Evolutionary conservation across 2,888 invertebrate species (phyloP).

Genomic region (Synanthedon tipuliformis): DNA sequence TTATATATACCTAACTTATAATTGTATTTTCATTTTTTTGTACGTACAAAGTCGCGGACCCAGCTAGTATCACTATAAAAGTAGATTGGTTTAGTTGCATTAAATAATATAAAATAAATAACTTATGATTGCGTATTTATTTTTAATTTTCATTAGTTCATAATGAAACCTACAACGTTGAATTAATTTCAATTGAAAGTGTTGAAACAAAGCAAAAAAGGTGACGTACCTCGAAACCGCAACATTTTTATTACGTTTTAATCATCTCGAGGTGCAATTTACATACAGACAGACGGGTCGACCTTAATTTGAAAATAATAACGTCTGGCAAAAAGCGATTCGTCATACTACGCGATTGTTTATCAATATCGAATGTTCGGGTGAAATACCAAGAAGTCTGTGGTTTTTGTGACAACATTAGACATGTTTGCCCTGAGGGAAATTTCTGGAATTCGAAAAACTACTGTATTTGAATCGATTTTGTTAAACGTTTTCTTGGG

Average conservation of each 20-base stretch:
- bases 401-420: constrained; percentile 12
- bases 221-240: not conserved
- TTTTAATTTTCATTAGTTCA: too few species aligned
- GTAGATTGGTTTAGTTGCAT: too few species aligned
- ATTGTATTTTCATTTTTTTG: too few species aligned
- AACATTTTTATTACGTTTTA: constrained; percentile 27
- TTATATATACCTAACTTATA: too few species aligned
- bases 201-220: not conserved
- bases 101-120: too few species aligned
- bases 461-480: not conserved
- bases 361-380: constrained; percentile 24
- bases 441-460: not conserved
- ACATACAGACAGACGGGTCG: constrained; percentile 43
- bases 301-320: constrained; percentile 65
- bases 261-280: constrained; percentile 29
- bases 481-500: not conserved
- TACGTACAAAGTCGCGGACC: too few species aligned
- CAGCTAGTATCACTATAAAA: too few species aligned
- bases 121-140: too few species aligned
- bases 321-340: constrained; percentile 39
- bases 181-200: not conserved
- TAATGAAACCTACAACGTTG: too few species aligned
- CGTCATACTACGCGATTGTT: constrained; percentile 23
- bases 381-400: constrained; percentile 38
- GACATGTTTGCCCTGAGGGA: not conserved